A percentile compares a stretch with the other conserved stretches of the same genome.
phyloP scores from a whole-genome alignment of 1,140 invertebrate genomes.

The Onthophagus taurus region DNA sequence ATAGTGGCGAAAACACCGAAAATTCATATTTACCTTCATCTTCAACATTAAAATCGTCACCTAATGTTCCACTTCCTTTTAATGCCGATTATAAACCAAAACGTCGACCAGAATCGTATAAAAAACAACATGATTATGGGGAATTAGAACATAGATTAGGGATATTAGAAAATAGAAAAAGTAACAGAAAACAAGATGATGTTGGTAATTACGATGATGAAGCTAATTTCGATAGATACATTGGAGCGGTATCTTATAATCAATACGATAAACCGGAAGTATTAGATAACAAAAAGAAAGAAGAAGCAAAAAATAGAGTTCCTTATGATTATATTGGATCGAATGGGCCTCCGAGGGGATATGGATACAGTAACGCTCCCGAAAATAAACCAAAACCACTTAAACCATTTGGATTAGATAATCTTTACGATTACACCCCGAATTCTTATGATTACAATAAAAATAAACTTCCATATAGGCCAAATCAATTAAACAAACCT shows the following conservation, averaged over 20 bases:
- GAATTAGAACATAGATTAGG: too few relatives aligned
- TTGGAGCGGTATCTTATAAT: slow-evolving; percentile 5
- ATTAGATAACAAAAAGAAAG: not conserved
- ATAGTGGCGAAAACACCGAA: too few relatives aligned
- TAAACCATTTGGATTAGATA: too few relatives aligned
- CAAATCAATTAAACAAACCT: slow-evolving; percentile 14
- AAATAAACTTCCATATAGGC: slow-evolving; percentile 17
- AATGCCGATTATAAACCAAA: too few relatives aligned
- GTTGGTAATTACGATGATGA: too few relatives aligned
- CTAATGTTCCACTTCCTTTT: too few relatives aligned
- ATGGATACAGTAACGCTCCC: not conserved
- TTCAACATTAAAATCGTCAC: too few relatives aligned
- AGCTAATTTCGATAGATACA: too few relatives aligned
- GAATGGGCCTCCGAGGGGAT: not conserved
- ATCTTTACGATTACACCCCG: not conserved
- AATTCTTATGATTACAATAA: slow-evolving; percentile 5
- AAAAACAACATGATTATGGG: slow-evolving; percentile 5
- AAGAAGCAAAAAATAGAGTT: not conserved
- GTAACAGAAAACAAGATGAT: too few relatives aligned
- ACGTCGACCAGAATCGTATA: slow-evolving; percentile 1
- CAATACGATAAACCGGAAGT: slow-evolving; percentile 4
- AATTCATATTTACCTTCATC: too few relatives aligned
- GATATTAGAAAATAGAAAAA: too few relatives aligned
- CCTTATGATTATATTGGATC: slow-evolving; percentile 1
- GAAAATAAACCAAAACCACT: too few relatives aligned